phyloP scores from a whole-genome alignment of 2,113 vertebrate species.

The Mustelus asterias region DNA sequence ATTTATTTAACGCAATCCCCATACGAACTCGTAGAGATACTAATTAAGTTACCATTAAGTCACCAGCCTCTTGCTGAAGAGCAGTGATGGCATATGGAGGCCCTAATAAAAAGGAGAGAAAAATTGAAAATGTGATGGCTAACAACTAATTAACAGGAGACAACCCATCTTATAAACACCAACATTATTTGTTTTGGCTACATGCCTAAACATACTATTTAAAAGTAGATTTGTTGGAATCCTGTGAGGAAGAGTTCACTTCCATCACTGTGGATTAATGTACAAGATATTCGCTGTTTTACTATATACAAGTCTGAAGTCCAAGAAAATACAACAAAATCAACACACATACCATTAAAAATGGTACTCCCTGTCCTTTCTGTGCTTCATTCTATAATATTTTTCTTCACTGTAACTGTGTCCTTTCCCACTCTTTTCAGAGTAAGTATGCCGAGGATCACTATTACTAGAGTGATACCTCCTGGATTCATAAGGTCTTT shows the following conservation, averaged over 20 bases:
- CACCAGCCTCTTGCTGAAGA: background rate
- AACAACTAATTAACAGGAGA: background rate
- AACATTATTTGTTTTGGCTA: constrained; percentile 24
- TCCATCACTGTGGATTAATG: background rate
- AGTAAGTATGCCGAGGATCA: background rate
- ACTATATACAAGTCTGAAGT: background rate
- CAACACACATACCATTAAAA: constrained; percentile 33
- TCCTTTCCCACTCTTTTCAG: constrained; percentile 21
- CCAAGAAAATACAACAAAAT: background rate
- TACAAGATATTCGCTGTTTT: constrained; percentile 3
- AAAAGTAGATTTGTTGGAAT: constrained; percentile 16
- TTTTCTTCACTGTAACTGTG: constrained; percentile 17
- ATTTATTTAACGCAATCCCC: background rate
- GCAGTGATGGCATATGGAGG: background rate
- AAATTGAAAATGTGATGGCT: background rate
- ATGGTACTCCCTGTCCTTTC: background rate
- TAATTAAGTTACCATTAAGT: background rate
- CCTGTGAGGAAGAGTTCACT: background rate
- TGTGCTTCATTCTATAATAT: background rate
- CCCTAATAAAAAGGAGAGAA: background rate
- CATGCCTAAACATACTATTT: background rate
- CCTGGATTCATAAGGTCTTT: background rate
- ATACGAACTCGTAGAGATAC: background rate
- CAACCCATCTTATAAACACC: background rate
- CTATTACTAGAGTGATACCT: background rate